These are phyloP conservation scores for Scaptomyza cyrtandrae DNA, from an alignment of 2,888 invertebrate genomes.

Conservation along the genomic window DNA sequence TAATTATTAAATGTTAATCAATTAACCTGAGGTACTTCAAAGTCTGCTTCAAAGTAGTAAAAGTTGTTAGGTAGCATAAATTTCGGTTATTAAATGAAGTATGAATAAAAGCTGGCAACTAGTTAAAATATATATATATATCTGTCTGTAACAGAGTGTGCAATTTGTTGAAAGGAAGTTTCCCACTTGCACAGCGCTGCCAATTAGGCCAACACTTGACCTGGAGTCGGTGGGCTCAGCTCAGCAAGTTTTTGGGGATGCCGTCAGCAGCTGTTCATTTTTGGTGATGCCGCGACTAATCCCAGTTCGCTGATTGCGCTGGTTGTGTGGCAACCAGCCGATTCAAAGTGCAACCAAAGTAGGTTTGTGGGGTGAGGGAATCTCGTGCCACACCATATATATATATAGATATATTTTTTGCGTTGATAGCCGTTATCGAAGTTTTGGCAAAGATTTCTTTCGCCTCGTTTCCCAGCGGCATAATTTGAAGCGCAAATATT, in stretches of 20 bases:
- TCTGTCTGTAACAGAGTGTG: background rate
- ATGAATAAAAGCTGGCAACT: background rate
- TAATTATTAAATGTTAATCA: no score
- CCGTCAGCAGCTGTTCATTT: conserved; percentile 55
- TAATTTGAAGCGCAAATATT: conserved; percentile 76
- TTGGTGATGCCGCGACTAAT: conserved; percentile 48
- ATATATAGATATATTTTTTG: background rate
- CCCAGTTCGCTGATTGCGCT: conserved; percentile 45
- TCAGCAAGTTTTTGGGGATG: conserved; percentile 2
- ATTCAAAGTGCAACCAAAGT: conserved; percentile 19
- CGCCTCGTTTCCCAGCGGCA: conserved; percentile 57
- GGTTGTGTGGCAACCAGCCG: conserved; percentile 40
- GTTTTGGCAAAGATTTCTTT: conserved; percentile 34
- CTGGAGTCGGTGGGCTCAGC: background rate
- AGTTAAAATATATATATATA: background rate
- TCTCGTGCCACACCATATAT: background rate
- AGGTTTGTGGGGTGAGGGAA: conserved; percentile 10
- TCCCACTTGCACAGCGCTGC: conserved; percentile 22
- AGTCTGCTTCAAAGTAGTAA: background rate
- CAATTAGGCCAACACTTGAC: conserved; percentile 41
- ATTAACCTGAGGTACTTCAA: background rate
- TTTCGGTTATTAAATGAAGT: background rate
- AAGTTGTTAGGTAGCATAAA: background rate
- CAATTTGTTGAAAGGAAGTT: conserved; percentile 3
- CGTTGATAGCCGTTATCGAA: conserved; percentile 26